These are phyloP conservation scores for Platorchestia sp. DNA, from an alignment of 1,140 invertebrate genomes.

Conservation along the genomic window DNA sequence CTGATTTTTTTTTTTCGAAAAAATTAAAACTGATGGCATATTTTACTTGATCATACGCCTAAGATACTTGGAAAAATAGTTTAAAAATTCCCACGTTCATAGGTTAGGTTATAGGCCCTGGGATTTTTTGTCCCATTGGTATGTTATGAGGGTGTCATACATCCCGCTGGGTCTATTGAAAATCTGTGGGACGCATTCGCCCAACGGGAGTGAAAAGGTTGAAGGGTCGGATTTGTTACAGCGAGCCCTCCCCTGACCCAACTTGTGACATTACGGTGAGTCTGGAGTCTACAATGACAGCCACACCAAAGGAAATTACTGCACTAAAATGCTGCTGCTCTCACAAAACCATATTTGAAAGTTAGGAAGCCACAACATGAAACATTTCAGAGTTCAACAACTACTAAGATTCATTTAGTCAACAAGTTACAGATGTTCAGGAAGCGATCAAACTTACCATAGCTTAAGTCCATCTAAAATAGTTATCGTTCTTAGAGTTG, in stretches of 20 bases:
- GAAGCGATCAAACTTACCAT: conserved; percentile 7
- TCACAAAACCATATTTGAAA: not conserved
- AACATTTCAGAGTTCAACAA: not conserved
- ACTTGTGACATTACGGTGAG: no score
- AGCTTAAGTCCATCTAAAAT: not conserved
- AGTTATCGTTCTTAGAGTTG: not conserved
- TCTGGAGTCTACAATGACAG: not conserved
- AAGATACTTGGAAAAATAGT: no score
- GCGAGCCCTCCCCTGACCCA: no score
- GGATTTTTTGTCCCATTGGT: no score
- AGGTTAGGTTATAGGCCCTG: no score
- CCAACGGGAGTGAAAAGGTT: not conserved
- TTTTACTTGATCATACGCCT: no score
- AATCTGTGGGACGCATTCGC: not conserved
- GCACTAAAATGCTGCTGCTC: not conserved
- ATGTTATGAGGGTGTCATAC: no score
- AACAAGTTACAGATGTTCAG: not conserved
- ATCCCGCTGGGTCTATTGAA: not conserved
- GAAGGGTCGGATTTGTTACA: not conserved
- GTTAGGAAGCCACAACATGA: not conserved
- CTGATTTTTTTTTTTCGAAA: no score
- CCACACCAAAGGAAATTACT: not conserved
- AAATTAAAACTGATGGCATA: no score
- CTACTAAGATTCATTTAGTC: not conserved
- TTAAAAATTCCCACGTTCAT: no score